phyloP scores from a whole-genome alignment of 2,888 invertebrate species.

The Zele albiditarsus region DNA sequence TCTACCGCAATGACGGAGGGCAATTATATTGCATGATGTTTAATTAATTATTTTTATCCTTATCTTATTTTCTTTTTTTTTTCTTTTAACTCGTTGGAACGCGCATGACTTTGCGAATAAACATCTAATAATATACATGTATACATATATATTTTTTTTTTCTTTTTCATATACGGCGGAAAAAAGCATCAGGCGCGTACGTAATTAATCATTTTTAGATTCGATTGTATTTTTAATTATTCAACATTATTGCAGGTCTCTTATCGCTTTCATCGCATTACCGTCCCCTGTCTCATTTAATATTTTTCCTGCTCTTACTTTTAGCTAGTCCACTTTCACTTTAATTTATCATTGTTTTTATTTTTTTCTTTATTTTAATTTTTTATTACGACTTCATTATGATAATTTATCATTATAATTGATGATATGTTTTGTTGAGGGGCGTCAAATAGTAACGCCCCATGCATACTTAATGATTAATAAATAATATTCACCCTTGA shows the following conservation, averaged over 20 bases:
- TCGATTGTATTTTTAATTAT: slow-evolving; percentile 13
- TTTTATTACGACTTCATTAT: slow-evolving; percentile 13
- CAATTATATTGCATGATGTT: slow-evolving; percentile 51
- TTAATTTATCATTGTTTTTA: not conserved
- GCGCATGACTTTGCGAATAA: slow-evolving; percentile 50
- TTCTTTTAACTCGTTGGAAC: slow-evolving; percentile 46
- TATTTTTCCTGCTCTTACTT: not conserved
- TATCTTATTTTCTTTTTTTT: slow-evolving; percentile 41
- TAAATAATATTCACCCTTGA: slow-evolving; percentile 28
- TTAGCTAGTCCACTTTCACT: not conserved
- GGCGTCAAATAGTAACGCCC: slow-evolving; percentile 18
- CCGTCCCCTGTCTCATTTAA: not conserved
- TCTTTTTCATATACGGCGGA: slow-evolving; percentile 30
- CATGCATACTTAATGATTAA: slow-evolving; percentile 6
- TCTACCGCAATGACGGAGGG: slow-evolving; percentile 41
- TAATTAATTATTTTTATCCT: slow-evolving; percentile 38
- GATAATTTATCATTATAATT: slow-evolving; percentile 11
- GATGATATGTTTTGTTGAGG: slow-evolving; percentile 22
- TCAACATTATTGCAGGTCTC: slow-evolving; percentile 8
- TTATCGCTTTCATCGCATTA: not conserved
- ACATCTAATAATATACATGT: slow-evolving; percentile 46
- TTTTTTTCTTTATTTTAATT: not conserved
- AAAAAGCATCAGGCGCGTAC: slow-evolving; percentile 14
- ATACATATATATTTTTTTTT: slow-evolving; percentile 44
- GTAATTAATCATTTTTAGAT: not conserved